A percentile compares a stretch with the other conserved stretches of the same genome.
Evolutionary conservation across 1,140 invertebrate species (phyloP).

Genomic region (Temnothorax longispinosus): DNA sequence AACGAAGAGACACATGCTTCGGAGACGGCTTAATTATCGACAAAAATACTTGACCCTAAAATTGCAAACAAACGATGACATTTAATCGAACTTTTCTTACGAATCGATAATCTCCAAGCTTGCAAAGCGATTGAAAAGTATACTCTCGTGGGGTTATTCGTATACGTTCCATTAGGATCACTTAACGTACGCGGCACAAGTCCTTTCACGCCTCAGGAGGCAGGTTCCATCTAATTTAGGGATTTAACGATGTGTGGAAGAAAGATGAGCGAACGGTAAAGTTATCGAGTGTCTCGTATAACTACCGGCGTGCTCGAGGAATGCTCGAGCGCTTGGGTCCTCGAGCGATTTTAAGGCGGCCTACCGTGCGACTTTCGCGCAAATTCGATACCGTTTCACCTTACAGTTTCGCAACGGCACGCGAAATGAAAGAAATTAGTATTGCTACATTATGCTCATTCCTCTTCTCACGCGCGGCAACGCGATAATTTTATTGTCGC

Average conservation of each 20-base stretch:
- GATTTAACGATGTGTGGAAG: constrained; percentile 47
- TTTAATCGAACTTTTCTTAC: background rate
- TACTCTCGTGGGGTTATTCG: background rate
- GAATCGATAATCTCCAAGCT: background rate
- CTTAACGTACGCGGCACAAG: background rate
- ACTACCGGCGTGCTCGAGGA: background rate
- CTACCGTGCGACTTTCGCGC: constrained; percentile 31
- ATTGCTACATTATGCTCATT: constrained; percentile 19
- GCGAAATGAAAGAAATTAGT: constrained; percentile 51
- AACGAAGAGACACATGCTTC: background rate
- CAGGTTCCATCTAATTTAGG: constrained; percentile 28
- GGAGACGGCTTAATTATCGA: background rate
- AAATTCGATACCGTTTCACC: constrained; percentile 46
- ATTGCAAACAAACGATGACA: background rate
- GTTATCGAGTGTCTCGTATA: background rate
- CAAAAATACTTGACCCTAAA: background rate
- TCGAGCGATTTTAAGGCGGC: background rate
- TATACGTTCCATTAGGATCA: background rate
- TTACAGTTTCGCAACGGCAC: constrained; percentile 64
- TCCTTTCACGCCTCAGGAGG: constrained; percentile 14
- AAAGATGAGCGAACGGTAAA: constrained; percentile 23
- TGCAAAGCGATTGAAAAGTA: background rate
- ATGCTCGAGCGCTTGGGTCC: background rate
- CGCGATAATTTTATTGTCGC: constrained; percentile 40
- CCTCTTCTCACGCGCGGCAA: constrained; percentile 24